A percentile compares a stretch with the other conserved stretches of the same genome.
Conservation (phyloP, 2,113 vertebrate genomes). For the Morone chrysops region DNA sequence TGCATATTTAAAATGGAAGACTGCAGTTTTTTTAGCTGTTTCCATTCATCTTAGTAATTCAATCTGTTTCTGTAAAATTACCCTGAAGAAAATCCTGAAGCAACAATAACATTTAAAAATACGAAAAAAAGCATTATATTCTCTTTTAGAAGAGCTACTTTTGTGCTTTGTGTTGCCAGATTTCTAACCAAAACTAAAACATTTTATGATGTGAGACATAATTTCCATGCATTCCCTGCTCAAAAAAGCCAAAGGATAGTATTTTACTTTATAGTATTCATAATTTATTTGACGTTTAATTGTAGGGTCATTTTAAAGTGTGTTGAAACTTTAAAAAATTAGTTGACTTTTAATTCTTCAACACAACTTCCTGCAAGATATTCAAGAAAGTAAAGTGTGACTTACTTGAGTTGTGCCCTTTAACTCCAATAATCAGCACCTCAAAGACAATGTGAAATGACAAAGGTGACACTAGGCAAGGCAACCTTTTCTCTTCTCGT, state of each 20-base stretch:
- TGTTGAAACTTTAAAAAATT: neutral
- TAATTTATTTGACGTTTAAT: neutral
- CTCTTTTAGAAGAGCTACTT: neutral
- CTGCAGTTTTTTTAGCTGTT: neutral
- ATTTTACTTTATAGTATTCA: neutral
- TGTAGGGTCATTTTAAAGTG: neutral
- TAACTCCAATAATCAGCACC: constrained; percentile 29
- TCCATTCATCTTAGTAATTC: neutral
- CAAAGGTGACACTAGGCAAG: constrained; percentile 40
- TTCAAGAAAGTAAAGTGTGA: constrained; percentile 3
- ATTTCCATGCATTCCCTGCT: neutral
- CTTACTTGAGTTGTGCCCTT: constrained; percentile 22
- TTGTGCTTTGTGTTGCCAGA: neutral
- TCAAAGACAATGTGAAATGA: constrained; percentile 50
- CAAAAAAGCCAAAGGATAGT: neutral
- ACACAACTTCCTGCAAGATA: neutral
- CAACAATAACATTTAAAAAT: neutral
- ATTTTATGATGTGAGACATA: neutral
- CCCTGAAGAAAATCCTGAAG: neutral
- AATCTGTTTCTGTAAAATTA: neutral
- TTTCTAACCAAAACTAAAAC: neutral
- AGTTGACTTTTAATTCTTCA: neutral
- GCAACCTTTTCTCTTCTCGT: constrained; percentile 27
- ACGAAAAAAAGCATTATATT: neutral
- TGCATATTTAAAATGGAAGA: constrained; percentile 11